Evolutionary conservation across 2,797 vertebrate species (phyloP).

Genomic region (Arremon brunneinucha): DNA sequence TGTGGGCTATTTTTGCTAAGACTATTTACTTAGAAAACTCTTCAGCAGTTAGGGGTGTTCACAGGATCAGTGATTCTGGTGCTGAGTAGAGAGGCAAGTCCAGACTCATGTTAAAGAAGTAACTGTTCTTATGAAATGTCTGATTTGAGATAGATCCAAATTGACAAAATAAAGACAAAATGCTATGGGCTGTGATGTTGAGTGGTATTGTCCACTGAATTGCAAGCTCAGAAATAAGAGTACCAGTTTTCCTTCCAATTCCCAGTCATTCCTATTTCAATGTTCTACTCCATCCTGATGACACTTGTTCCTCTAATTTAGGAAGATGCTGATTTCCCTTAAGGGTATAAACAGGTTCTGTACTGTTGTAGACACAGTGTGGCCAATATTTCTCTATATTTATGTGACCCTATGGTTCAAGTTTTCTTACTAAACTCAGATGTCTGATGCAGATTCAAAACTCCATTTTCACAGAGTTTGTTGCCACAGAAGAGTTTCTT

Average conservation of each 20-base stretch:
- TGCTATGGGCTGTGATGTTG: rapidly evolving
- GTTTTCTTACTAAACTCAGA: background rate
- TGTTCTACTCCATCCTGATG: background rate
- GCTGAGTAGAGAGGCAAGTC: background rate
- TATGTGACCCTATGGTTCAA: background rate
- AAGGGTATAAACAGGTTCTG: background rate
- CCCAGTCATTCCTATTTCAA: background rate
- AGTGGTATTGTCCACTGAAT: background rate
- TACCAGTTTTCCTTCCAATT: background rate
- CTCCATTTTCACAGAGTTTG: background rate
- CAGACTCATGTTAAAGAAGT: background rate
- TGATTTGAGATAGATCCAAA: background rate
- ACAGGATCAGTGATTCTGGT: background rate
- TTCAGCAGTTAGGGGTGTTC: background rate
- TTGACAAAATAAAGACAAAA: background rate
- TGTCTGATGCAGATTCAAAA: background rate
- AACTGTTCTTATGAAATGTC: background rate
- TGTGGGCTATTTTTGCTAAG: background rate
- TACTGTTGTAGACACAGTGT: background rate
- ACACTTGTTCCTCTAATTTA: background rate
- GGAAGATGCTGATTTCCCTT: background rate
- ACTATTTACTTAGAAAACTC: background rate
- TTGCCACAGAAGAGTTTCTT: background rate
- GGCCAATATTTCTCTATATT: background rate
- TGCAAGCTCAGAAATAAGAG: background rate